Evolutionary conservation across 1,140 invertebrate species (phyloP).

Genomic region (Lerema accius): DNA sequence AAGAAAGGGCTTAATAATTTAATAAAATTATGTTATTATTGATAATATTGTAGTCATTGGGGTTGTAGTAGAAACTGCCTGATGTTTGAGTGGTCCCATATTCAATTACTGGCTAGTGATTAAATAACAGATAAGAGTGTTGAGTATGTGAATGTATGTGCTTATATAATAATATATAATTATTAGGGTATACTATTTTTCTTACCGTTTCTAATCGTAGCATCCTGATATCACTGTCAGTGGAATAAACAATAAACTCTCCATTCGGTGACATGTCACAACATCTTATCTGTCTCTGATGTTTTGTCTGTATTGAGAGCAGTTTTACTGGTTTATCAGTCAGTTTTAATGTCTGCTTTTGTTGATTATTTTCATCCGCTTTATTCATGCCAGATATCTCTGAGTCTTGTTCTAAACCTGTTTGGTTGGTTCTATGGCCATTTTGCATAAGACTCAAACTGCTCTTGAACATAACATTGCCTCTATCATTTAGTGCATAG

Average conservation of each 20-base stretch:
- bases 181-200: too few relatives aligned
- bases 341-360: slow-evolving; percentile 66
- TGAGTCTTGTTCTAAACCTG: slow-evolving; percentile 57
- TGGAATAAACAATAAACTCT: slow-evolving; percentile 89
- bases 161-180: too few relatives aligned
- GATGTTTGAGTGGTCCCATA: too few relatives aligned
- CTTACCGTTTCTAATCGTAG: slow-evolving; percentile 85
- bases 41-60: too few relatives aligned
- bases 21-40: too few relatives aligned
- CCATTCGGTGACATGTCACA: slow-evolving; percentile 87
- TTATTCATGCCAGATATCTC: slow-evolving; percentile 45
- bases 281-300: slow-evolving; percentile 85
- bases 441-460: slow-evolving; percentile 42
- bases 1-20: too few relatives aligned
- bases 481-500: slow-evolving; percentile 55
- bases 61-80: too few relatives aligned
- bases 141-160: too few relatives aligned
- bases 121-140: too few relatives aligned
- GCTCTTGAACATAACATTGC: slow-evolving; percentile 48
- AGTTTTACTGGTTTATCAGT: slow-evolving; percentile 86
- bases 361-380: slow-evolving; percentile 37
- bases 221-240: slow-evolving; percentile 85
- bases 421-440: slow-evolving; percentile 41
- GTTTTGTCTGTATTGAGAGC: slow-evolving; percentile 84
- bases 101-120: too few relatives aligned